Percentiles rank a stretch among this genome's conserved stretches.
phyloP scores from a whole-genome alignment of 2,113 vertebrate species.

The Chionomys nivalis region DNA sequence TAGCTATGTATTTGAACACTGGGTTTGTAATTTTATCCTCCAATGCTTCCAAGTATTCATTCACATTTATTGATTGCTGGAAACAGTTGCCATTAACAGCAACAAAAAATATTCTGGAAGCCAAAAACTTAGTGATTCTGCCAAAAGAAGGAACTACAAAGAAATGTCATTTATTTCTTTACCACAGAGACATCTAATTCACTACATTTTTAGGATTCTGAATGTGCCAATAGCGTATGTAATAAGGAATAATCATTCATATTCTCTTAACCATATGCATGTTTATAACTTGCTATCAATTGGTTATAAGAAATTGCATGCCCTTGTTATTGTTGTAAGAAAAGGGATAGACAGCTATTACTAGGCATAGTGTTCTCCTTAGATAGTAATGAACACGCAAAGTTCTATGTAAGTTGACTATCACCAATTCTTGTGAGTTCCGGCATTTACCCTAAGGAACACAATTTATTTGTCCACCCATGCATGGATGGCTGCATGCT shows the following conservation, averaged over 20 bases:
- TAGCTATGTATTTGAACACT: slow-evolving; percentile 36
- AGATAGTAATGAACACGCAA: background rate
- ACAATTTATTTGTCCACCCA: background rate
- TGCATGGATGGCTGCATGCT: background rate
- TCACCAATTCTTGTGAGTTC: background rate
- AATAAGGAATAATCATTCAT: background rate
- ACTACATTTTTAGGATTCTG: background rate
- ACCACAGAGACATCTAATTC: background rate
- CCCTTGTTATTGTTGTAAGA: background rate
- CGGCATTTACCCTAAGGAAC: background rate
- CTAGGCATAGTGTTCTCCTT: background rate
- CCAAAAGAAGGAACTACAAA: background rate
- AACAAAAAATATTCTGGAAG: slow-evolving; percentile 46
- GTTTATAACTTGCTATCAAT: background rate
- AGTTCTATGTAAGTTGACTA: background rate
- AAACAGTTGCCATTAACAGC: slow-evolving; percentile 47
- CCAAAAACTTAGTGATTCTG: background rate
- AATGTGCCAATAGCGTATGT: background rate
- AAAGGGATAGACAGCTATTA: background rate
- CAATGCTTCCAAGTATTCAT: slow-evolving; percentile 57
- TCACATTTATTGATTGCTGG: slow-evolving; percentile 64
- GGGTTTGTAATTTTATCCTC: slow-evolving; percentile 76
- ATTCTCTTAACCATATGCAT: background rate
- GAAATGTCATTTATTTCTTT: background rate
- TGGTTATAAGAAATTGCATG: background rate